phyloP scores from a whole-genome alignment of 2,797 vertebrate species.

The Graptemys geographica region DNA sequence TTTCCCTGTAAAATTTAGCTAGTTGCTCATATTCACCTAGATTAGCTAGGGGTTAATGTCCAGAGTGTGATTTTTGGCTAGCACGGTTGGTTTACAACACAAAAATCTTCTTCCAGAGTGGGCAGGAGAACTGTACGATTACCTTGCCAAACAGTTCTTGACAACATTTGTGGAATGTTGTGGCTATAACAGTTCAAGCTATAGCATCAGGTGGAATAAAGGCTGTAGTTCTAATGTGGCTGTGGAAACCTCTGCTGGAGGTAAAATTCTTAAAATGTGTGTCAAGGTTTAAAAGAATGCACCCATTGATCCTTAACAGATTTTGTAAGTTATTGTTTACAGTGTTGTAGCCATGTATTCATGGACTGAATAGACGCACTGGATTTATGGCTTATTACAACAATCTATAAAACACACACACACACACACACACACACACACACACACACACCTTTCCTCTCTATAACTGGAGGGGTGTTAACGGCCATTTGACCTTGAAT shows the following conservation, averaged over 20 bases:
- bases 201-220: background rate
- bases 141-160: background rate
- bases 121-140: background rate
- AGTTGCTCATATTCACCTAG: background rate
- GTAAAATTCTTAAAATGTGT: background rate
- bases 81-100: too few species aligned
- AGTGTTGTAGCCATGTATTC: background rate
- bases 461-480: background rate
- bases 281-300: background rate
- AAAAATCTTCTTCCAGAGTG: background rate
- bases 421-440: background rate
- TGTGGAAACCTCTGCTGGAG: background rate
- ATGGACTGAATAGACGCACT: background rate
- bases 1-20: too few species aligned
- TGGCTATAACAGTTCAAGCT: background rate
- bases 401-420: background rate
- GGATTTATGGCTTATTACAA: background rate
- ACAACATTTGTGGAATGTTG: background rate
- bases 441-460: background rate
- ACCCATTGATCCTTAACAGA: background rate
- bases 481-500: background rate
- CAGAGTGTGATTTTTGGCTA: background rate
- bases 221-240: background rate
- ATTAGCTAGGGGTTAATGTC: background rate
- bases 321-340: background rate